Evolutionary conservation across 2,797 vertebrate genomes (phyloP), one percentile per base, ranked within the genome.

Genomic region (Cheracebus regulus): DNA sequence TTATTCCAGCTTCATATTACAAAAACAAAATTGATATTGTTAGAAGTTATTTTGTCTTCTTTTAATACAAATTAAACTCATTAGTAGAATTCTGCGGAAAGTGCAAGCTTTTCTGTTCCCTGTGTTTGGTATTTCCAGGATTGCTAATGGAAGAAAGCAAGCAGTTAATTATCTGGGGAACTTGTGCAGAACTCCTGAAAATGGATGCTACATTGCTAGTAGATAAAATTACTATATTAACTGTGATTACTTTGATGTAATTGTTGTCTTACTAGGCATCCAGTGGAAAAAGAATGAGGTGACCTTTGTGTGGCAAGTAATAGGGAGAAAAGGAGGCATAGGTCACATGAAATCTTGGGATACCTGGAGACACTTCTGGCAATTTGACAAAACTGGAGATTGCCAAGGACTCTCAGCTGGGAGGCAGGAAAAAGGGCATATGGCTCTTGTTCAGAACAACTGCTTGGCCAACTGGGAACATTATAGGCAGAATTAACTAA

Each of bases 11-110:
- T 39, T 95, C 50, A 73, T 55, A 48, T 61, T 88, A 13, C 70
- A 72, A 55, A 22, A 76, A 86, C 14, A 91, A 75, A 76, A 36
- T 8, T 41, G 11, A 36, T 46, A 83, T 81, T 80, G 26, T 48
- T 94, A 83, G 33, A 88, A 52, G 33, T 33, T 87, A 20, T 76
- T 90, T 58, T 55, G 12, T 89, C 87, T 81, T 13, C 5, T 80
- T 96, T 80, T 81, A 70, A 58, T 84, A 84, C 20, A 84, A 95
- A 92, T 92, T 87, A 91, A 95, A 92, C 19, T 46, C 92, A 17
- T 73, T 64, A 52, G 36, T 85, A 81, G 46, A 82, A 61, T 88
- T 95, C 11, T 90, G 7, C 81, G 24, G 19, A 50, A 85, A 81
- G 36, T 30, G 10, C 5, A 33, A 76, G 8, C 1, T 57, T 73